Percentiles rank a stretch among this genome's conserved stretches.
phyloP scores from a whole-genome alignment of 2,797 vertebrate species.

The Propithecus deckenii region DNA sequence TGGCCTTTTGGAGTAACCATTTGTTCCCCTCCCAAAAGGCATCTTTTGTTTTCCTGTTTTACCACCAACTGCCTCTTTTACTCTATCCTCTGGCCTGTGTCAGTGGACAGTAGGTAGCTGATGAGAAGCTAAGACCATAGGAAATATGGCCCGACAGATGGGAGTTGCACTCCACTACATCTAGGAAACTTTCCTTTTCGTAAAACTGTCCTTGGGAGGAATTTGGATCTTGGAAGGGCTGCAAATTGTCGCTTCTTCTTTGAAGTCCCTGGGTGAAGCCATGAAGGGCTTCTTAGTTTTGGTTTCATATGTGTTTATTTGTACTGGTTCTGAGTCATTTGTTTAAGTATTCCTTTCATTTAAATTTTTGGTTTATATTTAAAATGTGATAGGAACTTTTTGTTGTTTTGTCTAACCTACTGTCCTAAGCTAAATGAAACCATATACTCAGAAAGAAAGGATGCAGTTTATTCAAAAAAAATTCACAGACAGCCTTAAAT shows the following conservation, averaged over 20 bases:
- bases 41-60: background rate
- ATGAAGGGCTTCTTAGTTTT: background rate
- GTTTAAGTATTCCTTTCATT: background rate
- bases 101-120: background rate
- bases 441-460: background rate
- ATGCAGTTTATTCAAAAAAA: background rate
- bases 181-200: background rate
- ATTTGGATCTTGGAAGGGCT: background rate
- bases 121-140: background rate
- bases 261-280: background rate
- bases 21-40: background rate
- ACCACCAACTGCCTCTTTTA: background rate
- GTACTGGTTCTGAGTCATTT: background rate
- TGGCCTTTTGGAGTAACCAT: background rate
- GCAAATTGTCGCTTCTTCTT: background rate
- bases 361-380: background rate
- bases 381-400: background rate
- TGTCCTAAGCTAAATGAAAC: background rate
- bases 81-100: background rate
- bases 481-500: background rate
- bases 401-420: background rate
- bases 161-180: background rate
- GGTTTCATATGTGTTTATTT: background rate
- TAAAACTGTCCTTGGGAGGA: background rate
- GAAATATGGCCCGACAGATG: background rate